These are phyloP conservation scores for Hirundichthys speculiger DNA, from an alignment of 2,113 vertebrate species.

Conservation along the genomic window DNA sequence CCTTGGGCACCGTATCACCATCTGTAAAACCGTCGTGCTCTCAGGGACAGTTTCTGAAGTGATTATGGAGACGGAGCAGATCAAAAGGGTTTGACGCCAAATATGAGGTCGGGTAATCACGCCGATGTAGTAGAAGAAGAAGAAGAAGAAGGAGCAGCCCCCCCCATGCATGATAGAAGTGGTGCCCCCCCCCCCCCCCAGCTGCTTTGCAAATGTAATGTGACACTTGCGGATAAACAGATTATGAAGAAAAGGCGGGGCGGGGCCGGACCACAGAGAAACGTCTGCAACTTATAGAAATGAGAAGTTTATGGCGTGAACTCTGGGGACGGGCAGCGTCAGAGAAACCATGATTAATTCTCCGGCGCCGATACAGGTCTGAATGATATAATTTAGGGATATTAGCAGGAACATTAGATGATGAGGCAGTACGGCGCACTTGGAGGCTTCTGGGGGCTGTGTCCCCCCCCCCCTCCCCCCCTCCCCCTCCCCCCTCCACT, in stretches of 20 bases:
- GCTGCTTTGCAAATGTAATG: conserved; percentile 77
- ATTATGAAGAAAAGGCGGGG: conserved; percentile 70
- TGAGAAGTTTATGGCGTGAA: conserved; percentile 64
- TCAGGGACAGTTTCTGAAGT: conserved; percentile 76
- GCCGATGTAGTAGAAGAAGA: no score
- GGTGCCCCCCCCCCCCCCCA: conserved; percentile 66
- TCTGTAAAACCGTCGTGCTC: conserved; percentile 76
- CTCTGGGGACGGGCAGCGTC: conserved; percentile 50
- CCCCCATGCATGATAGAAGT: conserved; percentile 65
- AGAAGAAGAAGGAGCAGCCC: conserved; percentile 46
- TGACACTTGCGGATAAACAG: conserved; percentile 79
- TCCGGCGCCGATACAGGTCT: conserved; percentile 44
- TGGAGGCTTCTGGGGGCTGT: conserved; percentile 23
- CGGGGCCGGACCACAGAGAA: conserved; percentile 1
- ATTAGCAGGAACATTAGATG: conserved; percentile 63
- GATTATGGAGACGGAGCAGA: conserved; percentile 81
- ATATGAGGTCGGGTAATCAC: conserved; percentile 78
- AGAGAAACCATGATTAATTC: conserved; percentile 66
- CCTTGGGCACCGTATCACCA: no score
- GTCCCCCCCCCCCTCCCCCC: no score
- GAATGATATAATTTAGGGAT: conserved; percentile 69
- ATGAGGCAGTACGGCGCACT: conserved; percentile 52
- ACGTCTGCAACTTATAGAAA: conserved; percentile 44
- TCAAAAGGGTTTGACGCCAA: conserved; percentile 81
- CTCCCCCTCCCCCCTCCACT: conserved; percentile 45